phyloP scores from a whole-genome alignment of 2,113 vertebrate genomes.

The Eurystomus gularis region DNA sequence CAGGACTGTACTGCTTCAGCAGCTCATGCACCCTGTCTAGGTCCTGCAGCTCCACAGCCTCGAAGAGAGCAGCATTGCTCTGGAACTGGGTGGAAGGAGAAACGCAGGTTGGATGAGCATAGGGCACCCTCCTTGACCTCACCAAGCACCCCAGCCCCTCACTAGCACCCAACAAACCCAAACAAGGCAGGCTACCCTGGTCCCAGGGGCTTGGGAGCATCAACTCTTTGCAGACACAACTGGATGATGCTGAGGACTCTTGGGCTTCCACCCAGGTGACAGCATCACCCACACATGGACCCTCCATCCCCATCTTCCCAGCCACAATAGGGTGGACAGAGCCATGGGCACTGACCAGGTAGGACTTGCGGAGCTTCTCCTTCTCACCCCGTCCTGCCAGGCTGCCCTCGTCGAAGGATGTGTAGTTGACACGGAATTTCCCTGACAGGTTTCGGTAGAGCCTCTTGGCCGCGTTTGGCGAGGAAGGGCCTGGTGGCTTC shows the following conservation, averaged over 20 bases:
- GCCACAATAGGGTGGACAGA: background rate
- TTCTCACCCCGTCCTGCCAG: slow-evolving; percentile 80
- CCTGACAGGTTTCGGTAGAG: slow-evolving; percentile 93
- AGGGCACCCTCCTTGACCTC: background rate
- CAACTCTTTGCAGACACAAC: background rate
- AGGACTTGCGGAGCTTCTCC: slow-evolving; percentile 85
- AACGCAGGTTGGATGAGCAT: accelerated
- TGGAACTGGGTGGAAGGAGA: slow-evolving; percentile 77
- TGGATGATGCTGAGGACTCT: background rate
- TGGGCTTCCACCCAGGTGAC: background rate
- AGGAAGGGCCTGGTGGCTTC: slow-evolving; percentile 82
- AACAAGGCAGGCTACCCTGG: background rate
- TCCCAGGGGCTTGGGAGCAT: background rate
- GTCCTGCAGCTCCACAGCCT: slow-evolving; percentile 91
- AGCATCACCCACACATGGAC: accelerated
- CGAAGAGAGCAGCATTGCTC: slow-evolving; percentile 86
- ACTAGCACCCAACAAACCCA: background rate
- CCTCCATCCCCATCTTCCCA: background rate
- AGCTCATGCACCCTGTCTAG: slow-evolving; percentile 85
- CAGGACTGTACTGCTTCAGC: slow-evolving; percentile 85
- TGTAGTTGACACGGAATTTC: slow-evolving; percentile 87
- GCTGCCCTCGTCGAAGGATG: slow-evolving; percentile 81
- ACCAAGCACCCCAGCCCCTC: background rate
- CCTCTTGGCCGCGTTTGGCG: slow-evolving; percentile 87
- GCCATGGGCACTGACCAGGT: slow-evolving; percentile 73